Base-by-base conservation (phyloP, 2,113 vertebrate species). In the Chaetura pelagica region DNA sequence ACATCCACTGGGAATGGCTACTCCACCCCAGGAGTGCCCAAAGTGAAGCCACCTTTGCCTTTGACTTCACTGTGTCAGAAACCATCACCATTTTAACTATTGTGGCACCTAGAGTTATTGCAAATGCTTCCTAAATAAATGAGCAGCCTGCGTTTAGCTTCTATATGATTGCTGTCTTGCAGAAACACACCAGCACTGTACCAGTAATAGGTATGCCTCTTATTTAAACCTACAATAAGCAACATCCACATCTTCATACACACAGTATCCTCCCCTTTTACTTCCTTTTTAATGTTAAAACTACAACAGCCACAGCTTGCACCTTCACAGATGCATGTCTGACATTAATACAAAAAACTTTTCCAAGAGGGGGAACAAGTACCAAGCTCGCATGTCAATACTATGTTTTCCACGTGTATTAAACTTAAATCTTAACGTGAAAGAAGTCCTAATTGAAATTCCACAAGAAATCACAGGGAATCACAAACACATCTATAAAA, bases 11-110 rank as follows among this genome's bases (percentile, higher is more conserved):
- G 40, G 40, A 42, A 14, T 42, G 40, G 40, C 11, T 12, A 42
- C 40, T 30, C 62, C 35, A 10, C 78, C 58, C 68, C 34, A 46
- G 0, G 0, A 0, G 6, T 10, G 10, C 21, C 58, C 1, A 1
- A 32, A 66, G 51, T 30, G 13, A 84, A 22, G 23, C 32, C 23
- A 54, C 27, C 8, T 26, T 57, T 32, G 35, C 18, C 24, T 49
- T 62, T 62, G 69, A 51, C 46, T 64, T 77, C 68, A 48, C 13
- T 57, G 18, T 40, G 30, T 29, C 30, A 74, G 42, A 62, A 62
- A 20, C 42, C 55, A 52, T 4, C 23, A 40, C 26, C 11, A 54
- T 57, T 61, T 87, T 69, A 62, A 18, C n/a, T 80, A 15, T 34
- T 57, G 63, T 49, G 35, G 29, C 46, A 81, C 0, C 1, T 15